These are phyloP conservation scores for Etheostoma cragini DNA, from an alignment of 2,113 vertebrate genomes.

Conservation along the genomic window DNA sequence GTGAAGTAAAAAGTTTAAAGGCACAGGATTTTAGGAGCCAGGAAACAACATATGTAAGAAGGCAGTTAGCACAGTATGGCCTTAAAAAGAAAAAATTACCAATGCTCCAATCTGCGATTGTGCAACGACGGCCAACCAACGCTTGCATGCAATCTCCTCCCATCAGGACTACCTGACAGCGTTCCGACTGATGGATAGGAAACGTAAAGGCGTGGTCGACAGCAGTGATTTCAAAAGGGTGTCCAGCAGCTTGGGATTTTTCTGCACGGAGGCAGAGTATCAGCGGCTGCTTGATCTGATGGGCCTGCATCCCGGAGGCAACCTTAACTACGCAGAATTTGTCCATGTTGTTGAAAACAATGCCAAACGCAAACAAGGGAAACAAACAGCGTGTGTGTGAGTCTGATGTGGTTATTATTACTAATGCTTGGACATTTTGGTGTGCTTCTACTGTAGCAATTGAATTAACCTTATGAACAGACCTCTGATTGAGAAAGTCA, in stretches of 20 bases:
- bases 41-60: too few species aligned
- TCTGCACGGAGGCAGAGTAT: constrained; percentile 71
- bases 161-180: constrained; percentile 80
- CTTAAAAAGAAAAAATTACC: too few species aligned
- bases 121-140: too few species aligned
- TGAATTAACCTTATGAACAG: too few species aligned
- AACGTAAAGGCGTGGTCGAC: constrained; percentile 72
- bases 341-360: constrained; percentile 59
- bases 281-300: constrained; percentile 72
- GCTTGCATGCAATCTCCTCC: not conserved
- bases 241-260: constrained; percentile 72
- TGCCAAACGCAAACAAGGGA: constrained; percentile 40
- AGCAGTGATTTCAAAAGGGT: constrained; percentile 71
- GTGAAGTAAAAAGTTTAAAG: too few species aligned
- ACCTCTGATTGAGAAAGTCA: too few species aligned
- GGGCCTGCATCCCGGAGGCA: constrained; percentile 67
- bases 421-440: not conserved
- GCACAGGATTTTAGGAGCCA: too few species aligned
- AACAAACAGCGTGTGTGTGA: constrained; percentile 36
- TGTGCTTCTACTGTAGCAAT: not conserved
- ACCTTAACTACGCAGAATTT: constrained; percentile 79
- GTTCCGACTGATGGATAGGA: constrained; percentile 80
- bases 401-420: not conserved
- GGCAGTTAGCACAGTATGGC: too few species aligned
- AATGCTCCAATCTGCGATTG: too few species aligned